Conservation (phyloP, 1,140 invertebrate species). For the Triops longicaudatus region DNA sequence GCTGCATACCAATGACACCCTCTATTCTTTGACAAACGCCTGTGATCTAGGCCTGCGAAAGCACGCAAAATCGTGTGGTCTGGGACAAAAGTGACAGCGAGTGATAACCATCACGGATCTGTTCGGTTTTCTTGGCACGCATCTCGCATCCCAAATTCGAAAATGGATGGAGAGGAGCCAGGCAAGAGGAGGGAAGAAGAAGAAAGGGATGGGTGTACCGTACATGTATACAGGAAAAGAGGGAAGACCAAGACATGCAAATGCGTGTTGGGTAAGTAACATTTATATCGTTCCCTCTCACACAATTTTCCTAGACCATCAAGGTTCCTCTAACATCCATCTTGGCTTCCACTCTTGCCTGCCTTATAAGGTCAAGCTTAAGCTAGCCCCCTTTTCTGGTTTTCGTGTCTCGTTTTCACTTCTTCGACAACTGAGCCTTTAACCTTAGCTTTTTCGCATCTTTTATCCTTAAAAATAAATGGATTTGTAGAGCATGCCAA, state of each 20-base stretch:
- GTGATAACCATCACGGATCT: slow-evolving; percentile 7
- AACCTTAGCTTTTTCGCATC: too few relatives aligned
- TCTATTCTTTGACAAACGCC: too few relatives aligned
- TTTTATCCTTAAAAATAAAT: not conserved
- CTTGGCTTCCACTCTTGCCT: not conserved
- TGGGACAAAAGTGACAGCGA: not conserved
- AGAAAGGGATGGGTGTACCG: not conserved
- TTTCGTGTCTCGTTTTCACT: not conserved
- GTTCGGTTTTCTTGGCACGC: not conserved
- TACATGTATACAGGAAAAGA: not conserved
- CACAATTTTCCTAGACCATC: slow-evolving; percentile 2
- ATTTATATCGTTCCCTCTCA: not conserved
- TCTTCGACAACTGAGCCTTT: not conserved
- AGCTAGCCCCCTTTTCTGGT: not conserved
- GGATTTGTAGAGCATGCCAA: not conserved
- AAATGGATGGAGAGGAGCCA: not conserved
- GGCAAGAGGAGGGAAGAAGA: not conserved
- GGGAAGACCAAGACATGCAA: not conserved
- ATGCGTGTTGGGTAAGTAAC: slow-evolving; percentile 2
- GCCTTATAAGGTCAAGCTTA: slow-evolving; percentile 3
- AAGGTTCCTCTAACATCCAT: not conserved
- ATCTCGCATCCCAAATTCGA: not conserved
- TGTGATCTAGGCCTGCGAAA: too few relatives aligned
- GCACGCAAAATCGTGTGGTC: not conserved
- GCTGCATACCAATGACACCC: too few relatives aligned